Conservation (phyloP, 2,888 invertebrate species). For the Hypolimnas misippus region DNA sequence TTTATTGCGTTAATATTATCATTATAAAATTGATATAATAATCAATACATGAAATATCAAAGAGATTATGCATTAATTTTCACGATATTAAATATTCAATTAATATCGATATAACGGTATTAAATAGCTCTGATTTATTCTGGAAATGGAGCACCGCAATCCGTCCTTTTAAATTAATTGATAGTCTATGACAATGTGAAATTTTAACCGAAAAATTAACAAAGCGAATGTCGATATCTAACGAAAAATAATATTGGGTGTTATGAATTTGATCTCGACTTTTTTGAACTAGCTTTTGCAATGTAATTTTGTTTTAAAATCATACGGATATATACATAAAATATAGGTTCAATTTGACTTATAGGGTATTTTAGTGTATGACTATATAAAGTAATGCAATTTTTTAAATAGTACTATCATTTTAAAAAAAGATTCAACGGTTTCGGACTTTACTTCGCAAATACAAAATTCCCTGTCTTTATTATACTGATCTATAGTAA, state of each 20-base stretch:
- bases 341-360: no score
- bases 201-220: slow-evolving; percentile 9
- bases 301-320: no score
- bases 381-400: no score
- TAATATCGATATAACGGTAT: neutral
- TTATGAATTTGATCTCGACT: neutral
- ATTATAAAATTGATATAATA: neutral
- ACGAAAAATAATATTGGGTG: neutral
- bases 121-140: slow-evolving; percentile 20
- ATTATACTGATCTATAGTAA: no score
- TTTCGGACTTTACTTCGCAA: no score
- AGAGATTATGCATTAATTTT: neutral
- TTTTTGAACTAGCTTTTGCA: no score
- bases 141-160: slow-evolving; percentile 7
- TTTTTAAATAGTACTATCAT: no score
- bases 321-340: no score
- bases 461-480: no score
- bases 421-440: no score
- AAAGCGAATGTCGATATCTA: neutral
- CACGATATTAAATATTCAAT: neutral
- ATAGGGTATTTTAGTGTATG: no score
- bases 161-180: slow-evolving; percentile 21
- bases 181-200: slow-evolving; percentile 19
- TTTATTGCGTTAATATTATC: neutral
- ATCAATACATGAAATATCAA: neutral